A percentile compares a stretch with the other conserved stretches of the same genome.
Conservation (phyloP, 2,797 vertebrate genomes). For the Platalea minor region DNA sequence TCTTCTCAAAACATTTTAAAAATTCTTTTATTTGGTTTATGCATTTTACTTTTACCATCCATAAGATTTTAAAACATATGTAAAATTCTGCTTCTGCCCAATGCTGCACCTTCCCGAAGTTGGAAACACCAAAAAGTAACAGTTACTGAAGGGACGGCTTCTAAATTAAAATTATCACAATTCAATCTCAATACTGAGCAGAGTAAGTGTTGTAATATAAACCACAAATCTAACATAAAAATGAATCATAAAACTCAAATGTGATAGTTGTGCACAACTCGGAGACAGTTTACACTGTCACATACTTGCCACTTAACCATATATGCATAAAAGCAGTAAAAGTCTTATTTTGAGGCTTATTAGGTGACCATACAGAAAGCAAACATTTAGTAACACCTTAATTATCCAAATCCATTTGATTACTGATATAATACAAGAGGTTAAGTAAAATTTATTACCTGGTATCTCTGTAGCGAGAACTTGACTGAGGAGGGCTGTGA, state of each 20-base stretch:
- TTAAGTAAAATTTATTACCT: constrained; percentile 75
- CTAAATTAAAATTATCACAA: background rate
- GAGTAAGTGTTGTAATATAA: background rate
- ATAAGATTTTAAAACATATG: background rate
- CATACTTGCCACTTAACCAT: rapidly evolving
- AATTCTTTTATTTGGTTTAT: background rate
- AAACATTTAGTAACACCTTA: background rate
- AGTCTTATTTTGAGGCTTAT: background rate
- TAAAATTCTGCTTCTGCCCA: background rate
- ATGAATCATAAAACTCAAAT: background rate
- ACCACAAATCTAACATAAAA: background rate
- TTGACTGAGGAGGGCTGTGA: constrained; percentile 90
- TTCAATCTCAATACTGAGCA: background rate
- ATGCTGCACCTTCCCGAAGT: background rate
- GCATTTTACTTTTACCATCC: background rate
- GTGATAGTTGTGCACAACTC: background rate
- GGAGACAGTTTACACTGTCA: background rate
- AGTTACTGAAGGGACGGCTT: background rate
- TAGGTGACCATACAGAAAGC: background rate
- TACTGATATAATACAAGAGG: background rate
- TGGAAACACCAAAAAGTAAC: background rate
- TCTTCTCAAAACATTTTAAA: background rate
- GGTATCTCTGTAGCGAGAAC: constrained; percentile 92
- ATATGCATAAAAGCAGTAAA: background rate
- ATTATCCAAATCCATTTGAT: background rate